phyloP scores from a whole-genome alignment of 2,797 vertebrate genomes.

The Fratercula arctica region DNA sequence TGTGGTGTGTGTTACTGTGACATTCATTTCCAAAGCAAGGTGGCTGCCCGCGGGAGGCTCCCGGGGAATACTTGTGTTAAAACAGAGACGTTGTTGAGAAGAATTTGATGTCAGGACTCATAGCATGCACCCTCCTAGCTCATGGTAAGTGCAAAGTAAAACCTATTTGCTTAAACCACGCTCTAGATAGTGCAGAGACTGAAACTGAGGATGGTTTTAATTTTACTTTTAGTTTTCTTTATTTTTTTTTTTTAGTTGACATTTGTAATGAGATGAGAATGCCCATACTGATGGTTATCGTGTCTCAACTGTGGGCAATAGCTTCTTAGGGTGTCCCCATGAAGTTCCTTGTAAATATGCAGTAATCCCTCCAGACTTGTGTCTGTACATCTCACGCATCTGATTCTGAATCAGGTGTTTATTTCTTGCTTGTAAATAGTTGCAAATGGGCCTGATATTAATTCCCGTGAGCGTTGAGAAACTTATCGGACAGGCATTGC shows the following conservation, averaged over 20 bases:
- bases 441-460: background rate
- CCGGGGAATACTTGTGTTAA: background rate
- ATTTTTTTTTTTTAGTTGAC: background rate
- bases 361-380: background rate
- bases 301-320: background rate
- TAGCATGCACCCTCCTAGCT: background rate
- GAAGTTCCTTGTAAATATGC: background rate
- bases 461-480: background rate
- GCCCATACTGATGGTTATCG: rapidly evolving
- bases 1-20: too few relatives aligned
- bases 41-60: background rate
- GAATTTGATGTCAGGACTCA: background rate
- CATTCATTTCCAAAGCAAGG: background rate
- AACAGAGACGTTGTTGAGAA: background rate
- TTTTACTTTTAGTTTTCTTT: background rate
- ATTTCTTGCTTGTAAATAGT: background rate
- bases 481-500: background rate
- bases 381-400: rapidly evolving
- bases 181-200: background rate
- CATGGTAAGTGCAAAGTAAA: background rate
- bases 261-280: background rate
- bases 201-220: background rate
- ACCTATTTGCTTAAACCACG: background rate
- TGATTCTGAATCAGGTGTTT: background rate
- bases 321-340: background rate